Conservation (phyloP, 37 sponge, comb jelly and placozoan species). For the Haliclona indistincta region DNA sequence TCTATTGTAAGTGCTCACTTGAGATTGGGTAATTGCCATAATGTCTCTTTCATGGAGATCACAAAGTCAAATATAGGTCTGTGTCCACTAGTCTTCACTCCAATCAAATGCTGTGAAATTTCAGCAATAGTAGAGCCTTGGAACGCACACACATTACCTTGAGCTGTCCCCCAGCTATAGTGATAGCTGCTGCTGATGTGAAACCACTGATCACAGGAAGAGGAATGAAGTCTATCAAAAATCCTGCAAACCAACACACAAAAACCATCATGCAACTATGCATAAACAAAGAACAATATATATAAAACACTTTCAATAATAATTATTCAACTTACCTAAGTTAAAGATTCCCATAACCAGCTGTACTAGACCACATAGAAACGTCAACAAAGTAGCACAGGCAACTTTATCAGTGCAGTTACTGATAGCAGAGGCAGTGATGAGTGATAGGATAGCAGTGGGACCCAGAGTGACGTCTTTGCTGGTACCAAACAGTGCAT, state of each 20-base stretch:
- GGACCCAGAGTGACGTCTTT: conserved; percentile 97
- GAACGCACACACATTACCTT: conserved; percentile 39
- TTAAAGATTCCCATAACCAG: conserved; percentile 82
- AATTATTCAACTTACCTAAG: conserved; percentile 53
- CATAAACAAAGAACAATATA: neutral
- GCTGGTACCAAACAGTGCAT: conserved; percentile 85
- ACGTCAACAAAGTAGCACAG: conserved; percentile 73
- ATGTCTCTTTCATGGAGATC: too few species aligned
- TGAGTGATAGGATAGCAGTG: conserved; percentile 92
- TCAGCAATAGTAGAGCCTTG: too few species aligned
- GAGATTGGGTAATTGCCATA: too few species aligned
- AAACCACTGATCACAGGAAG: conserved; percentile 94
- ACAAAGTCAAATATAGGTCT: too few species aligned
- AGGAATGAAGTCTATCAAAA: conserved; percentile 91
- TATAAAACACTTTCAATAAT: neutral
- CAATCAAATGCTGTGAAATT: too few species aligned
- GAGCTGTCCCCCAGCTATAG: conserved; percentile 85
- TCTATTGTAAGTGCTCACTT: too few species aligned
- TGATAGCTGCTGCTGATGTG: conserved; percentile 97
- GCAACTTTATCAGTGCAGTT: conserved; percentile 19
- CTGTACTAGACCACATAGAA: conserved; percentile 83
- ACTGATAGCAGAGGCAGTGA: conserved; percentile 64
- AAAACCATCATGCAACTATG: neutral
- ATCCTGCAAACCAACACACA: conserved; percentile 55
- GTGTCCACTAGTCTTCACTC: too few species aligned